Conservation (phyloP, 1,140 invertebrate genomes). For the Drosophila neocordata region DNA sequence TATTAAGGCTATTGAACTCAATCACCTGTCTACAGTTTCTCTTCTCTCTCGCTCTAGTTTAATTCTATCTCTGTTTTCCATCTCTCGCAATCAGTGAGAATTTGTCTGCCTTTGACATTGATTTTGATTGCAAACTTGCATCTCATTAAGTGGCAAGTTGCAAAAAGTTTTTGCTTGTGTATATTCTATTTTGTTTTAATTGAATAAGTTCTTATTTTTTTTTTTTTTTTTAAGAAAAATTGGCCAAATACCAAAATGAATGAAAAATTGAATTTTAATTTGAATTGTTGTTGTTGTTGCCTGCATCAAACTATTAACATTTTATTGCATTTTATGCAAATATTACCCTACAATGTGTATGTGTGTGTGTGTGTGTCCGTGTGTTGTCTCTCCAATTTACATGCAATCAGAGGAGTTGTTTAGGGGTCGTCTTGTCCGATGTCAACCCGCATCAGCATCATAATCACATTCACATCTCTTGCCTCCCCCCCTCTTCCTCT, state of each 20-base stretch:
- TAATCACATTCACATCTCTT: constrained; percentile 4
- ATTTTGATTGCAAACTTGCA: constrained; percentile 17
- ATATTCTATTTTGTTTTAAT: constrained; percentile 3
- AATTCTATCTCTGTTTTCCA: neutral
- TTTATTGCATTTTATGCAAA: constrained; percentile 18
- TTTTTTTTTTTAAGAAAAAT: neutral
- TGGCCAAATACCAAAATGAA: constrained; percentile 3
- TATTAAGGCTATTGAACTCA: constrained; percentile 19
- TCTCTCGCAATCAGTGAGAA: constrained; percentile 2
- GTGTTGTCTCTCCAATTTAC: constrained; percentile 8
- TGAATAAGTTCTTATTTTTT: too few relatives aligned
- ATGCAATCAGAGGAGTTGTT: constrained; percentile 10
- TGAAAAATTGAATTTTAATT: constrained; percentile 9
- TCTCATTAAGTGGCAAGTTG: neutral
- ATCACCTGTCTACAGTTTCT: constrained; percentile 8
- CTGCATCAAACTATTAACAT: constrained; percentile 13
- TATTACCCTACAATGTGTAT: neutral
- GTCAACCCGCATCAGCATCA: constrained; percentile 19
- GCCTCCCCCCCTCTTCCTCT: too few relatives aligned
- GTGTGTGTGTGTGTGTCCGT: neutral
- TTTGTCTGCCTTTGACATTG: constrained; percentile 19
- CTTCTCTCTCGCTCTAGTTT: neutral
- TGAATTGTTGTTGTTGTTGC: constrained; percentile 1
- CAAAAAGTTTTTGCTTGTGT: neutral
- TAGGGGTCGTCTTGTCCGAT: constrained; percentile 12